Evolutionary conservation across 2,797 vertebrate genomes (phyloP).

Genomic region (Phoebastria nigripes): DNA sequence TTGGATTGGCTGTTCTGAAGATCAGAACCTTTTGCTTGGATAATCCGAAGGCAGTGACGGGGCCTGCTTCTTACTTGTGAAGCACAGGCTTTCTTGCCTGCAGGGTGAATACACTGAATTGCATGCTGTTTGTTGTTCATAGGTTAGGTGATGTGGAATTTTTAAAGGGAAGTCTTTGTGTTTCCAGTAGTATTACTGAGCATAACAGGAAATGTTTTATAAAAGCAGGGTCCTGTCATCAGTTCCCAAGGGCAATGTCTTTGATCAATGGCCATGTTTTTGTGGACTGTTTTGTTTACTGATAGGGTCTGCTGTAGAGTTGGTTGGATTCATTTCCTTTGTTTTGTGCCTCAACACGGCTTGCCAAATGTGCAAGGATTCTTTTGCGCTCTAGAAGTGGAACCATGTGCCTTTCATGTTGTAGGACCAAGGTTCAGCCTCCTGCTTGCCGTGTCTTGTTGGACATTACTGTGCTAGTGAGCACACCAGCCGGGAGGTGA

Average conservation of each 20-base stretch:
- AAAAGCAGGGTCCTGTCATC: background rate
- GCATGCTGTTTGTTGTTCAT: background rate
- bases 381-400: background rate
- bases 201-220: background rate
- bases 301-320: background rate
- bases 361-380: background rate
- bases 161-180: background rate
- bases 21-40: background rate
- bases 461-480: slow-evolving; percentile 87
- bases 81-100: background rate
- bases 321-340: background rate
- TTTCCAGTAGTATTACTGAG: background rate
- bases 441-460: slow-evolving; percentile 80
- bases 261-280: background rate
- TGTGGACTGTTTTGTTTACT: background rate
- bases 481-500: slow-evolving; percentile 84
- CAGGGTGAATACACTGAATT: background rate
- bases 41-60: background rate
- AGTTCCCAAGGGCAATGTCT: background rate
- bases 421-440: slow-evolving; percentile 81
- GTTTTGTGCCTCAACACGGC: background rate
- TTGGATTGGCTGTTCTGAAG: background rate
- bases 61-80: background rate
- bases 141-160: background rate
- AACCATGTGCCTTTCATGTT: background rate